Base-by-base conservation (phyloP, 2,888 invertebrate genomes). In the Acleris literana region DNA sequence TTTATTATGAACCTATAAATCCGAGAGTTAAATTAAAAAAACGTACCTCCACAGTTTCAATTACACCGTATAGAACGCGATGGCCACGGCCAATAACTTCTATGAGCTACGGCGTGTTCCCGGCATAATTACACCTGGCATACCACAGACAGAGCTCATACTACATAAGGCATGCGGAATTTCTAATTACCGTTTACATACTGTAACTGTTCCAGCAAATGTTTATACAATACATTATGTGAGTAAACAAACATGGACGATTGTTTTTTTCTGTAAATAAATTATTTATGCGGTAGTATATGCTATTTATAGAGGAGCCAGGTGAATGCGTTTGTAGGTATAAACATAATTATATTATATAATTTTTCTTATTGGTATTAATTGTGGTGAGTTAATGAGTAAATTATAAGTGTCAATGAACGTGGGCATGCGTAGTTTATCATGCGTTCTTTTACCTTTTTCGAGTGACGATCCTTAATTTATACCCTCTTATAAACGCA, bases 91-190 rank as follows among this genome's bases (percentile, higher is more conserved):
- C 58, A 58, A 46, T 53, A 53, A 63, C 39, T 22, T 43, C 22
- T 43, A 51, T 17, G 11, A 44, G 51, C 46, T 33, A 64, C 33
- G 17, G 63, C 46, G 13, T 18, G 16, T 22, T 39, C 25, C 7
- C 54, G 49, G 18, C 43, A 49, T 43, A 55, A 59, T 60, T 60
- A 60, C 29, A 64, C 60, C 60, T 64, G 59, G 43, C 59, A 55
- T 60, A 48, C 59, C 49, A 49, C 3, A 11, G 22, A 13, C 2
- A 11, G 22, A 13, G 57, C n/a, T 46, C 57, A 57, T 46, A 46
- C 64, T 52, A 43, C 54, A 54, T 55, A 64, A 43, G 59, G 59
- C 43, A 55, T 25, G 44, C 29, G 33, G 52, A 29, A 57, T 63
- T 52, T 52, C 29, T 56, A 63, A 63, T 63, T 57, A 63, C 46